A percentile compares a stretch with the other conserved stretches of the same genome.
phyloP scores from a whole-genome alignment of 2,797 vertebrate species.

The Peromyscus aztecus region DNA sequence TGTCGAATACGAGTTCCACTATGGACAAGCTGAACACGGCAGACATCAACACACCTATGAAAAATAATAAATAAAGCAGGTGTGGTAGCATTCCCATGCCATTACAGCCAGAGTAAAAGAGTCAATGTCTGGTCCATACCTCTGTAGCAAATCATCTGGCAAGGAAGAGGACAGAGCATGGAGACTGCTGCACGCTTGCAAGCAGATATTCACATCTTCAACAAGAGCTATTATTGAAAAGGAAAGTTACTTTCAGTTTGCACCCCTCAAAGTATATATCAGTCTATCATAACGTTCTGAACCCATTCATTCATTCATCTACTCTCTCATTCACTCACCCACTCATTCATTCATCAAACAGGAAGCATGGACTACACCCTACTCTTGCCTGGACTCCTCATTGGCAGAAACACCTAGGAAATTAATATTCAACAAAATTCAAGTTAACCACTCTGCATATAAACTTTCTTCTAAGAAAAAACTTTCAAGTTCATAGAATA shows the following conservation, averaged over 20 bases:
- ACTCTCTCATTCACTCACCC: neutral
- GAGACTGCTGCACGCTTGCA: conserved; percentile 96
- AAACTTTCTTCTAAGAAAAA: conserved; percentile 29
- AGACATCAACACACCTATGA: conserved; percentile 96
- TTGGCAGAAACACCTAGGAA: conserved; percentile 10
- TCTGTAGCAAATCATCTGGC: conserved; percentile 95
- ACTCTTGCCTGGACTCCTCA: neutral
- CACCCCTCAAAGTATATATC: neutral
- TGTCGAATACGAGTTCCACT: conserved; percentile 95
- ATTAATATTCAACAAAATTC: conserved; percentile 35
- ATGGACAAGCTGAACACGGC: conserved; percentile 96
- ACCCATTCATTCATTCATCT: neutral
- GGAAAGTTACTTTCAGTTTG: conserved; percentile 60
- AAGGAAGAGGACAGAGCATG: conserved; percentile 95
- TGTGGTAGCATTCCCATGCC: neutral
- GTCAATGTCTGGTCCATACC: conserved; percentile 86
- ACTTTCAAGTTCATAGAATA: neutral
- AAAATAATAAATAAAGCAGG: neutral
- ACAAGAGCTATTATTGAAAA: conserved; percentile 91
- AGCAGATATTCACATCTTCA: conserved; percentile 94
- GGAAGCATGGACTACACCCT: neutral
- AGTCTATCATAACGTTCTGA: conserved; percentile 22
- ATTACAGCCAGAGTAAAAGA: neutral
- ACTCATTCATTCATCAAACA: neutral
- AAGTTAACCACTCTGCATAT: neutral